phyloP scores from a whole-genome alignment of 2,888 invertebrate species.

The Aporophyla lueneburgensis region DNA sequence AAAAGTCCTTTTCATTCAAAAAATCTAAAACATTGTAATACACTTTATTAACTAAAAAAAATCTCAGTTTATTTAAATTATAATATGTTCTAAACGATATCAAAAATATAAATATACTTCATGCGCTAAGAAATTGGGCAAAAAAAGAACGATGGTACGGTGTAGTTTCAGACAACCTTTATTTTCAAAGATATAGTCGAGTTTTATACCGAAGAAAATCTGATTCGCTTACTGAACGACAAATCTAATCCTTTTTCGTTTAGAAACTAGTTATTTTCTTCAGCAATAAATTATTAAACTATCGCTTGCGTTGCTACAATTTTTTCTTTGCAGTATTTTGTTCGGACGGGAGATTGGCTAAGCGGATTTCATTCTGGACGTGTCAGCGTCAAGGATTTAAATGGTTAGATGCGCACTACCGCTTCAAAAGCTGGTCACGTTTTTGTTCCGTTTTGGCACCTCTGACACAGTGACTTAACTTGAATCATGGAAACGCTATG shows the following conservation, averaged over 20 bases:
- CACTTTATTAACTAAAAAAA: no score
- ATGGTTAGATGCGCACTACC: background rate
- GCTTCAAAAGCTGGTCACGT: background rate
- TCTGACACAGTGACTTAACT: background rate
- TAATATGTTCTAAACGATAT: no score
- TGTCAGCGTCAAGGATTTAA: background rate
- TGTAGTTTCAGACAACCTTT: constrained; percentile 12
- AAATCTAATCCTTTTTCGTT: constrained; percentile 58
- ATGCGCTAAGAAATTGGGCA: no score
- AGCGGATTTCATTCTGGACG: constrained; percentile 35
- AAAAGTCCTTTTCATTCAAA: no score
- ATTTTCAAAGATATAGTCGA: constrained; percentile 36
- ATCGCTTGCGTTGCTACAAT: constrained; percentile 5
- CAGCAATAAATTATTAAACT: constrained; percentile 44
- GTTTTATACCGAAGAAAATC: constrained; percentile 38
- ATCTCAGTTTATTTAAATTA: no score
- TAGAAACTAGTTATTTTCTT: constrained; percentile 53
- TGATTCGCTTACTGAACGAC: constrained; percentile 51
- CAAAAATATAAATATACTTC: no score
- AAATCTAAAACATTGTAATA: no score
- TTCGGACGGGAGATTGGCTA: constrained; percentile 16
- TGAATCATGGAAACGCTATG: background rate
- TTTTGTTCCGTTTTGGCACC: no score
- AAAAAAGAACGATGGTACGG: background rate
- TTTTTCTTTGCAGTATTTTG: constrained; percentile 29